Evolutionary conservation across 2,888 invertebrate genomes (phyloP).

Genomic region (Alloplasta piceator): DNA sequence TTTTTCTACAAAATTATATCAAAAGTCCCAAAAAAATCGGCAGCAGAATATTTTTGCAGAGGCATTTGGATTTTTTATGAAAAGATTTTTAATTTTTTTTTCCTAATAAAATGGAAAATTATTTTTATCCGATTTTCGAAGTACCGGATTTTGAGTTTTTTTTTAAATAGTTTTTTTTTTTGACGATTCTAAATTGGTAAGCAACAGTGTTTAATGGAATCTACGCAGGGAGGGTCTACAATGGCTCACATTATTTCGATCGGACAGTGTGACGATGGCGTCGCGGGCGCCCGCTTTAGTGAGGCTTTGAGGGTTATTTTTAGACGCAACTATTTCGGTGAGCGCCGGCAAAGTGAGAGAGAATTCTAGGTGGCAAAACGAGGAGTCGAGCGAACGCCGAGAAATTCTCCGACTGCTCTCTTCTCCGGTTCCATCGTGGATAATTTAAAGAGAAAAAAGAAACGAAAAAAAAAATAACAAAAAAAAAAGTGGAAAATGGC

Average conservation of each 20-base stretch:
- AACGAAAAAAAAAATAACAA: slow-evolving; percentile 2
- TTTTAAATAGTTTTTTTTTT: no score
- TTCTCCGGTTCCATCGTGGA: slow-evolving; percentile 25
- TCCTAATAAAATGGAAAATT: no score
- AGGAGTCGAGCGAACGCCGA: slow-evolving; percentile 37
- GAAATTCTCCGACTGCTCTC: slow-evolving; percentile 44
- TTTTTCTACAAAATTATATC: no score
- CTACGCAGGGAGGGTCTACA: slow-evolving; percentile 62
- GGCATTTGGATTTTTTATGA: no score
- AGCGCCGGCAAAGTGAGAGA: slow-evolving; percentile 47
- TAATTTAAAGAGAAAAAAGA: slow-evolving; percentile 23
- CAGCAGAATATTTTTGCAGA: no score
- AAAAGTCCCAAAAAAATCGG: no score
- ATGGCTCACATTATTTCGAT: slow-evolving; percentile 75
- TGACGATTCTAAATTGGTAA: background rate
- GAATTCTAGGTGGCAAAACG: slow-evolving; percentile 32
- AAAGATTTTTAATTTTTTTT: background rate
- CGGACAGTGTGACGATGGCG: slow-evolving; percentile 76
- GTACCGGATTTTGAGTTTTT: no score
- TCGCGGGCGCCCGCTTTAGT: slow-evolving; percentile 30
- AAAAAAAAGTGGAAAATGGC: slow-evolving; percentile 17
- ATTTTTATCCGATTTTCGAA: no score
- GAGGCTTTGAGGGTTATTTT: slow-evolving; percentile 61
- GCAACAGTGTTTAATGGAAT: no score
- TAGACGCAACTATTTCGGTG: slow-evolving; percentile 66